Evolutionary conservation across 2,113 vertebrate genomes (phyloP).

Genomic region (Clinocottus analis): DNA sequence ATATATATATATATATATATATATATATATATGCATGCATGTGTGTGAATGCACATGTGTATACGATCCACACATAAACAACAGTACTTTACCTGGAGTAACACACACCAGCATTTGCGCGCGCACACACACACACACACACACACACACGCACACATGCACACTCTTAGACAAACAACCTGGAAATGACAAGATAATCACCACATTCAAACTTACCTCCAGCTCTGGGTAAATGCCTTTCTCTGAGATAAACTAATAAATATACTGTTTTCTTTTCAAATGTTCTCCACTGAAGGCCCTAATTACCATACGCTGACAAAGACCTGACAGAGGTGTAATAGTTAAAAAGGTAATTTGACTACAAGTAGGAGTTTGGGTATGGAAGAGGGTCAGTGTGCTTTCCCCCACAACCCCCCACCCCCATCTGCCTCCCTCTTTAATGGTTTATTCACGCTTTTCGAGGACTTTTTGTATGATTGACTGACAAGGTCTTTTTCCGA

Average conservation of each 20-base stretch:
- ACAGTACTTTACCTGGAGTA: constrained; percentile 46
- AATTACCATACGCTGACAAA: constrained; percentile 85
- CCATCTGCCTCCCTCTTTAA: constrained; percentile 72
- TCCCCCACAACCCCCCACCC: constrained; percentile 31
- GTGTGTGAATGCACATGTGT: constrained; percentile 52
- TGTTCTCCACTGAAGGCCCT: constrained; percentile 75
- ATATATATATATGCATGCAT: constrained; percentile 32
- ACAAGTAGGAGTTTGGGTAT: constrained; percentile 80
- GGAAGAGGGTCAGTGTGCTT: constrained; percentile 75
- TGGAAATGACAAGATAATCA: constrained; percentile 88
- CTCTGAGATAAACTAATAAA: constrained; percentile 85
- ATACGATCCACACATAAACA: constrained; percentile 23
- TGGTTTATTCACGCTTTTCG: constrained; percentile 79
- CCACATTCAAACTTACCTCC: constrained; percentile 86
- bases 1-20: constrained; percentile 5
- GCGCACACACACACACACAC: constrained; percentile 29
- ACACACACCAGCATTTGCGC: constrained; percentile 22
- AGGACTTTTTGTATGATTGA: constrained; percentile 83
- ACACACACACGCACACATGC: constrained; percentile 38
- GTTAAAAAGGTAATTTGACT: constrained; percentile 87
- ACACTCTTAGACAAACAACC: constrained; percentile 59
- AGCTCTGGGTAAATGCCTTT: constrained; percentile 80
- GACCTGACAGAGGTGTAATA: constrained; percentile 86
- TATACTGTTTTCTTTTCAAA: constrained; percentile 86
- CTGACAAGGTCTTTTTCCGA: constrained; percentile 85